Percentiles rank a stretch among this genome's conserved stretches.
Conservation (phyloP, 2,113 vertebrate genomes). For the Edolisoma coerulescens region DNA sequence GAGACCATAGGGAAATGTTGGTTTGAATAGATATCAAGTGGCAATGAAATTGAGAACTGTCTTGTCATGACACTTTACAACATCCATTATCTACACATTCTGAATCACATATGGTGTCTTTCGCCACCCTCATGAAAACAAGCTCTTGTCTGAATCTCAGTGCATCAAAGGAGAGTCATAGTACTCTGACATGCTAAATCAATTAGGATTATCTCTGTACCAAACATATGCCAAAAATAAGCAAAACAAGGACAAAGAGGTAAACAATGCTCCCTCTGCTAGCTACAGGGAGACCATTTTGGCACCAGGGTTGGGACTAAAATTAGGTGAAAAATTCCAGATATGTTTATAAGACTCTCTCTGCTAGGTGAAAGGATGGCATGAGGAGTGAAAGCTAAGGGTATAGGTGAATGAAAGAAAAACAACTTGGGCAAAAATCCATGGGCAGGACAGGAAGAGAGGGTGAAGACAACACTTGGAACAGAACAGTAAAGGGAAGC, state of each 20-base stretch:
- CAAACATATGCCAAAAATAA: background rate
- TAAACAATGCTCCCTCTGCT: background rate
- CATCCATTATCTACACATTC: background rate
- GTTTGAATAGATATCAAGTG: background rate
- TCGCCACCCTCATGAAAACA: background rate
- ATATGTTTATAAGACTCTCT: background rate
- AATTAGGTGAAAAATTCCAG: background rate
- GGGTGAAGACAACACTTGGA: background rate
- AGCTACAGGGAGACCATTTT: background rate
- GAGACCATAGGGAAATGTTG: background rate
- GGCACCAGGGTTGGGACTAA: rapidly evolving
- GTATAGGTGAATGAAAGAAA: background rate
- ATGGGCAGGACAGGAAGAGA: background rate
- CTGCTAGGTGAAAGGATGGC: background rate
- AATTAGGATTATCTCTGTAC: background rate
- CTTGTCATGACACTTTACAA: background rate
- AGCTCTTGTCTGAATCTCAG: background rate
- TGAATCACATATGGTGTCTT: background rate
- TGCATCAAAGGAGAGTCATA: background rate
- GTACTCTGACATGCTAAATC: background rate
- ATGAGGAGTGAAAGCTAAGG: background rate
- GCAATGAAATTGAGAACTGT: background rate
- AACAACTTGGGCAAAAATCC: background rate
- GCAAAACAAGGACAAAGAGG: background rate
- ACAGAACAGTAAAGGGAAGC: background rate